These are phyloP conservation scores for Lepus oiostolus DNA, from an alignment of 2,797 vertebrate species.

Conservation along the genomic window DNA sequence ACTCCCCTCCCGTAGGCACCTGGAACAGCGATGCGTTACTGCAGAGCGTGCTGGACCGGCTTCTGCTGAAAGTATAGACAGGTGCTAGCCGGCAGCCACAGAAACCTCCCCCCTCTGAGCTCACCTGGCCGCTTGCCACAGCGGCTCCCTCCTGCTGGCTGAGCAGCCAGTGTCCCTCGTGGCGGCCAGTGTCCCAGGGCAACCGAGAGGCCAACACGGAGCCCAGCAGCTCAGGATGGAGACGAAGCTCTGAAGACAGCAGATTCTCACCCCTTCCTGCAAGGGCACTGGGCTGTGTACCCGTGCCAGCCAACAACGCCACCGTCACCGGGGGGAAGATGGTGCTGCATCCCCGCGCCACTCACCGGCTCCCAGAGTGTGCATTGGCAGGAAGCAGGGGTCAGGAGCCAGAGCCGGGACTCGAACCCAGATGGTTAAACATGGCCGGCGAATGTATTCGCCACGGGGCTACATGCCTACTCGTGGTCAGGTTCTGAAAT, in stretches of 20 bases:
- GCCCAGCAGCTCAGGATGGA: neutral
- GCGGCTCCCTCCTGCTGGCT: no score
- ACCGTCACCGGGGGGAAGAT: neutral
- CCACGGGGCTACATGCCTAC: no score
- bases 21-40: neutral
- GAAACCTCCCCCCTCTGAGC: no score
- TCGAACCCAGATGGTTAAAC: no score
- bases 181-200: neutral
- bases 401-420: no score
- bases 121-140: neutral
- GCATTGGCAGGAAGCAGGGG: no score
- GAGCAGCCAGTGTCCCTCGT: neutral
- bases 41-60: neutral
- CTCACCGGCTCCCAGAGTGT: no score
- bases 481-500: neutral
- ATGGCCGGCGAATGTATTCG: no score
- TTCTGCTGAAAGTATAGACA: neutral
- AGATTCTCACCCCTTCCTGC: neutral
- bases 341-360: neutral
- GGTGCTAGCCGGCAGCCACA: neutral
- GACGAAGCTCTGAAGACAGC: neutral
- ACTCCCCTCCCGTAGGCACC: neutral
- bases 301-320: neutral
- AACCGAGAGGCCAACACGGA: neutral
- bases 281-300: neutral